Evolutionary conservation across 2,888 invertebrate species (phyloP).

Genomic region (Plebejus argus): DNA sequence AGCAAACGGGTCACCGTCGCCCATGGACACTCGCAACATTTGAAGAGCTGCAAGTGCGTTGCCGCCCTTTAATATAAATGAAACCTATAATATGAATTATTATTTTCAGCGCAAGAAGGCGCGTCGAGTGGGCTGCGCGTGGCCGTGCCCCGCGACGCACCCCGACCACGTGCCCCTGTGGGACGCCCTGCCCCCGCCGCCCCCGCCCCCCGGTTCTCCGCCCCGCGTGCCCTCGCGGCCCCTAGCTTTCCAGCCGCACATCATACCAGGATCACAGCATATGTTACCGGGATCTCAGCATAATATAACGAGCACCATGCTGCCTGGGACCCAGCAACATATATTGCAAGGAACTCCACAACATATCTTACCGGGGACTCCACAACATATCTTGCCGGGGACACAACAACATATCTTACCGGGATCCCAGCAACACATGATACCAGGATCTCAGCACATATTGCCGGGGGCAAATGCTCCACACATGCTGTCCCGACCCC

Average conservation of each 20-base stretch:
- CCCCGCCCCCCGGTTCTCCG: constrained; percentile 70
- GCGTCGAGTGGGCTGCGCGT: constrained; percentile 66
- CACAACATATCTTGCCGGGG: not conserved
- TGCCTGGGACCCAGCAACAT: not conserved
- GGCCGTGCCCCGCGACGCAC: constrained; percentile 72
- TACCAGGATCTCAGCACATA: not conserved
- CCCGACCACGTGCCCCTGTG: constrained; percentile 74
- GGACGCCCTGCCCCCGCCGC: constrained; percentile 76
- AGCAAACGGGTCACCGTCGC: too few species aligned
- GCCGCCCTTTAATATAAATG: not conserved
- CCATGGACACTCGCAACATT: too few species aligned
- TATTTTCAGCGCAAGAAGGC: constrained; percentile 51
- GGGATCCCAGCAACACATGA: not conserved
- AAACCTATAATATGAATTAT: not conserved
- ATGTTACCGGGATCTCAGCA: not conserved
- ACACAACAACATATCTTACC: not conserved
- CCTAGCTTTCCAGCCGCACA: not conserved
- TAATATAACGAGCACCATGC: not conserved
- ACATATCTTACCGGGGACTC: not conserved
- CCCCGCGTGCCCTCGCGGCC: constrained; percentile 42
- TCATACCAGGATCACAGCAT: not conserved
- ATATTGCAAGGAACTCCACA: not conserved
- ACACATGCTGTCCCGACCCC: not conserved
- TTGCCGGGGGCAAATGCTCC: not conserved
- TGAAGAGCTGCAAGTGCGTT: too few species aligned